Conservation (phyloP, 2,797 vertebrate species). For the Sebastes paucispinis region DNA sequence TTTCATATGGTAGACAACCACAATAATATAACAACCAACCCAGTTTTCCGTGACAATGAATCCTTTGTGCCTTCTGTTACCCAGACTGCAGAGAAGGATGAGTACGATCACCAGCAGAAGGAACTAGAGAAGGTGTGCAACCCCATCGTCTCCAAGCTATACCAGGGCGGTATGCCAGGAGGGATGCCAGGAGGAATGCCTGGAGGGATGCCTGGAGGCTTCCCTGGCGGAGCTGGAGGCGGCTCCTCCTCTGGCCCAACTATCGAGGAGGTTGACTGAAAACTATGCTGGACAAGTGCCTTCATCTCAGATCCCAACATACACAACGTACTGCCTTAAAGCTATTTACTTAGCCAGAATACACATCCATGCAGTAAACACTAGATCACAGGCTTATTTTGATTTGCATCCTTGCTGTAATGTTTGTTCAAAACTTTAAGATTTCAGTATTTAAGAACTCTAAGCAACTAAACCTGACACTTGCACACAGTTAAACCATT, state of each 20-base stretch:
- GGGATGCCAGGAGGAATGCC: slow-evolving; percentile 77
- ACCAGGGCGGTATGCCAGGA: slow-evolving; percentile 77
- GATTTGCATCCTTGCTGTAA: not conserved
- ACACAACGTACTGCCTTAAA: not conserved
- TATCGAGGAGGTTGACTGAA: slow-evolving; percentile 85
- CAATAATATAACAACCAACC: not conserved
- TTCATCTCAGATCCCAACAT: slow-evolving; percentile 32
- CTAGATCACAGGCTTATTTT: not conserved
- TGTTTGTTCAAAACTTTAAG: not conserved
- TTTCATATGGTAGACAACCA: not conserved
- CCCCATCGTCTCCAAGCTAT: slow-evolving; percentile 83
- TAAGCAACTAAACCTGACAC: not conserved
- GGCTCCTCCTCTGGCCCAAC: slow-evolving; percentile 83
- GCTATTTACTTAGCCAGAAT: not conserved
- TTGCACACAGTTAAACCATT: not conserved
- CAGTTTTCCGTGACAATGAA: not conserved
- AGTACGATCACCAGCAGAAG: slow-evolving; percentile 86
- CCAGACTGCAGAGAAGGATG: slow-evolving; percentile 85
- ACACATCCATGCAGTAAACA: not conserved
- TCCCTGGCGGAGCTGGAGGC: slow-evolving; percentile 79
- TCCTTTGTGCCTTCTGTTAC: slow-evolving; percentile 11
- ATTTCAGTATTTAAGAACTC: not conserved
- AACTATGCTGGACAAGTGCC: not conserved
- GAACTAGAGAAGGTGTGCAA: slow-evolving; percentile 87
- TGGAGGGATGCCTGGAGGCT: slow-evolving; percentile 75